Base-by-base conservation (phyloP, 2,113 vertebrate genomes). In the Muntiacus muntjak region DNA sequence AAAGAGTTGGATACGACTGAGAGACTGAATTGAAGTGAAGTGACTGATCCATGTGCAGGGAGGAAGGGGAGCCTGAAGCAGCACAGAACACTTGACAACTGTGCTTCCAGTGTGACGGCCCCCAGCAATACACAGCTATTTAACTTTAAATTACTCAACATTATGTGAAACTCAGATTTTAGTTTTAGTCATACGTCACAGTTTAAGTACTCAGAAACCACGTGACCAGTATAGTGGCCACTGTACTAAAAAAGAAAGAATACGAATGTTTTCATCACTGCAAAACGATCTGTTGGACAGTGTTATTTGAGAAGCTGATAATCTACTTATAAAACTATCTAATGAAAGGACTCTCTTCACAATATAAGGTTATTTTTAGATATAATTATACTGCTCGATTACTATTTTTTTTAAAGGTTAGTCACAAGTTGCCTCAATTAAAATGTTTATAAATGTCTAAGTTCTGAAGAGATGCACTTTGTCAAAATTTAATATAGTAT, bases 401-500 rank as follows among this genome's bases (percentile, higher is more conserved):
- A 92, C 57, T 45, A 79, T 40, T 57, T 67, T 86, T 64, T 76
- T 82, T 36, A 54, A 94, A 91, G n/a, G 87, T 17, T 45, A 87
- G 8, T 91, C 36, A 86, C 10, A 92, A 85, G 23, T 78, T 90
- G 88, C 26, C 11, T 79, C 52, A 96, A 98, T 87, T 15, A 93
- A 84, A 76, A 94, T 78, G 26, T 71, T 96, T 90, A 83, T 58
- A 84, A 91, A 87, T 82, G 47, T 45, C 0, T 85, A 92, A 91
- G 33, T 97, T 93, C 57, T 81, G 33, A 76, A 96, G 96, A 93
- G 33, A 76, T 83, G 17, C 40, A 96, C 25, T 92, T 74, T 84
- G 26, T 91, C 25, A 89, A 97, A 97, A 94, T 93, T 76, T 60
- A 96, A 45, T 36, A 96, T 52, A 0, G 0, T 54, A 97, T 9